These are phyloP conservation scores for Ostrea denselamellosa DNA, from an alignment of 1,140 invertebrate species.

Conservation along the genomic window DNA sequence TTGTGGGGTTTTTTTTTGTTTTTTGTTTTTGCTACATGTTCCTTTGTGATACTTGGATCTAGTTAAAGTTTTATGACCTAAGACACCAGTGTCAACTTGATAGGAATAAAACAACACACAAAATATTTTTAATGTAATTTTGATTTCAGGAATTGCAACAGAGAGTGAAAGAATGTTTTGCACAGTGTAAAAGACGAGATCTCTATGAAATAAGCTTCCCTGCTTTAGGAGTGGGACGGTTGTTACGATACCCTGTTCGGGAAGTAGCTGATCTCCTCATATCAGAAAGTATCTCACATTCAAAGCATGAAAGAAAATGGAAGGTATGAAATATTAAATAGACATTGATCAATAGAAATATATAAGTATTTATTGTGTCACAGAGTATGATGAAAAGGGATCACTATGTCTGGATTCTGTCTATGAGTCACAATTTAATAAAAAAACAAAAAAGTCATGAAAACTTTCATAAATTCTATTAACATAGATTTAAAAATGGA, in stretches of 20 bases:
- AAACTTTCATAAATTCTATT: too few species aligned
- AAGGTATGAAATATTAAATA: neutral
- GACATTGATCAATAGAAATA: neutral
- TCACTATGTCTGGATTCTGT: too few species aligned
- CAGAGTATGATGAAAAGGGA: neutral
- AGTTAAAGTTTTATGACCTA: too few species aligned
- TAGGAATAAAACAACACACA: too few species aligned
- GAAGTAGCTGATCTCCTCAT: neutral
- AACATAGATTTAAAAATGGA: too few species aligned
- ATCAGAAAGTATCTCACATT: neutral
- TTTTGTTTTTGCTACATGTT: too few species aligned
- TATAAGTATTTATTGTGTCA: neutral
- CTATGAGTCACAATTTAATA: too few species aligned
- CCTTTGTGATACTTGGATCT: too few species aligned
- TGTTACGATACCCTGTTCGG: neutral
- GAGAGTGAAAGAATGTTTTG: neutral
- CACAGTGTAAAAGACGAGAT: neutral
- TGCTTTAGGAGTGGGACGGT: neutral
- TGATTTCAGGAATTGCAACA: neutral
- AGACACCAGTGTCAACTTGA: too few species aligned
- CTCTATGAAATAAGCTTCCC: neutral
- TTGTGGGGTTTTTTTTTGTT: too few species aligned
- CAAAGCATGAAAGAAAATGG: neutral
- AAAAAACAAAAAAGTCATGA: too few species aligned
- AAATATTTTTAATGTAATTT: too few species aligned